Evolutionary conservation across 2,113 vertebrate species (phyloP).

Genomic region (Greenwoodochromis staneri): DNA sequence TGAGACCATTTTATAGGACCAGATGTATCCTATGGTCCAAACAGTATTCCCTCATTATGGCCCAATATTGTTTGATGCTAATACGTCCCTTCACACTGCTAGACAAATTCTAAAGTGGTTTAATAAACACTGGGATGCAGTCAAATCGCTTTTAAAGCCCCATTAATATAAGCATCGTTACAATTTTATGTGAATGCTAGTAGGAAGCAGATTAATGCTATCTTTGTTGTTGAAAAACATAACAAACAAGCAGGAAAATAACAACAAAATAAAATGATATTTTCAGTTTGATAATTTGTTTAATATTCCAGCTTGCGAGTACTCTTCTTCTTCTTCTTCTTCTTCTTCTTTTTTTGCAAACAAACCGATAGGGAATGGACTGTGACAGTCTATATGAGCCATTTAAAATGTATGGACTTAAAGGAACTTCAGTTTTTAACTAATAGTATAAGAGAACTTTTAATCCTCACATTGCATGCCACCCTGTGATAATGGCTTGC

Average conservation of each 20-base stretch:
- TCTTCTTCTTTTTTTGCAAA: background rate
- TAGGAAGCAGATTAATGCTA: background rate
- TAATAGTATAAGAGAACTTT: background rate
- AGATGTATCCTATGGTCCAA: constrained; percentile 26
- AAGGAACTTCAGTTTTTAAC: background rate
- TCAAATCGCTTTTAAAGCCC: background rate
- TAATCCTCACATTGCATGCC: background rate
- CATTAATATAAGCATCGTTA: background rate
- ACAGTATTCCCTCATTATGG: constrained; percentile 13
- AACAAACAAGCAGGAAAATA: background rate
- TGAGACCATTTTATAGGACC: constrained; percentile 2
- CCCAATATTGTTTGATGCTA: constrained; percentile 6
- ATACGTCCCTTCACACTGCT: constrained; percentile 1
- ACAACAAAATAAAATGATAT: background rate
- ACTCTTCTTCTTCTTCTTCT: background rate
- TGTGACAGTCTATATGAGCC: background rate
- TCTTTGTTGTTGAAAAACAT: background rate
- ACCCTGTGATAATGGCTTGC: background rate
- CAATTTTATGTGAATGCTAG: background rate
- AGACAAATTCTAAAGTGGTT: constrained; percentile 3
- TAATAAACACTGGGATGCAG: background rate
- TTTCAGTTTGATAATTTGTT: background rate
- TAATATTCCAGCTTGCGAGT: background rate
- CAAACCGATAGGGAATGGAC: background rate
- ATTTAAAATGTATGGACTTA: background rate